Conservation (phyloP, 2,797 vertebrate genomes). For the Darevskia nairensis region DNA sequence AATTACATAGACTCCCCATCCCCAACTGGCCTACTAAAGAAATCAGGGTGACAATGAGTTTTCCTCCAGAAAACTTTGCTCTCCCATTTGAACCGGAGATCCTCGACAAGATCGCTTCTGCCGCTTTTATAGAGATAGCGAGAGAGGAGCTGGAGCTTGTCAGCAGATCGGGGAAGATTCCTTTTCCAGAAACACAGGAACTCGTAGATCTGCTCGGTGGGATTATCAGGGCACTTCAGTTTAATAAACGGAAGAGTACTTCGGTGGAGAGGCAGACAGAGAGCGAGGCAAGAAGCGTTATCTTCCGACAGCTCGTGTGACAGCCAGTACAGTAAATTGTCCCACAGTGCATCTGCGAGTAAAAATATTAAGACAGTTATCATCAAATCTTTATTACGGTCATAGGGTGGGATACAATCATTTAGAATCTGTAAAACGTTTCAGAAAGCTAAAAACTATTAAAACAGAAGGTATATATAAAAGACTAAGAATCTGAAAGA, state of each 20-base stretch:
- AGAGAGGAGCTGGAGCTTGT: constrained; percentile 83
- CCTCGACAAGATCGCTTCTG: constrained; percentile 82
- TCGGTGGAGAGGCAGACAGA: constrained; percentile 77
- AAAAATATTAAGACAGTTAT: constrained; percentile 30
- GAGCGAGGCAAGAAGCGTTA: constrained; percentile 73
- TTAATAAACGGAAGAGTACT: constrained; percentile 85
- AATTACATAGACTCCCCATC: not conserved
- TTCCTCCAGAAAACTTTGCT: constrained; percentile 64
- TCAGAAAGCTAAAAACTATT: too few relatives aligned
- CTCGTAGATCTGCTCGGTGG: constrained; percentile 83
- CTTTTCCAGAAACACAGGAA: constrained; percentile 87
- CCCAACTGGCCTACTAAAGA: not conserved
- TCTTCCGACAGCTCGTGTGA: constrained; percentile 86
- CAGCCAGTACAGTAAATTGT: constrained; percentile 86
- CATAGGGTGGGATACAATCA: too few relatives aligned
- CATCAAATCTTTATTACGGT: too few relatives aligned
- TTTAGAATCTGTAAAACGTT: too few relatives aligned
- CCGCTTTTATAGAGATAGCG: constrained; percentile 83
- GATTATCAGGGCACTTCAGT: constrained; percentile 81
- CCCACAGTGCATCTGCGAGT: constrained; percentile 78
- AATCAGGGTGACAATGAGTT: not conserved
- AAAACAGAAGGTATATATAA: too few relatives aligned
- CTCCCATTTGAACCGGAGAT: constrained; percentile 80
- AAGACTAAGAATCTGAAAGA: too few relatives aligned
- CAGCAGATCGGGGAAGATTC: constrained; percentile 80